A percentile compares a stretch with the other conserved stretches of the same genome.
phyloP scores from a whole-genome alignment of 2,888 invertebrate genomes.

The Trichogramma dendrolimi region DNA sequence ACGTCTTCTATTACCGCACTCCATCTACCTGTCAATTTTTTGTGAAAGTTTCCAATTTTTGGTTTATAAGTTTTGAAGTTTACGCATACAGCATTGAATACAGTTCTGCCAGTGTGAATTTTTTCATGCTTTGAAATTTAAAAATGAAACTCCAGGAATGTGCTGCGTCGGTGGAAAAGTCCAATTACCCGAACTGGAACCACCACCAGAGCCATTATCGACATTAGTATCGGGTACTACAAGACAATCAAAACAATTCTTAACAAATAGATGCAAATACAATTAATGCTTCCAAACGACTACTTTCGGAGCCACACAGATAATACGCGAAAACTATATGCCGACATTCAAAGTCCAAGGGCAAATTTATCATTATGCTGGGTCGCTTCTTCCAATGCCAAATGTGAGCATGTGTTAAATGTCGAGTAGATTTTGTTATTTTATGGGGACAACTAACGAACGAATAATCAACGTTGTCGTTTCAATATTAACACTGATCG shows the following conservation, averaged over 20 bases:
- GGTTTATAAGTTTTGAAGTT: no score
- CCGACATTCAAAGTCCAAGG: conserved; percentile 11
- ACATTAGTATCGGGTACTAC: no score
- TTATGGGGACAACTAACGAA: background rate
- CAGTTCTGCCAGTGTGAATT: no score
- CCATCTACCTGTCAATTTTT: no score
- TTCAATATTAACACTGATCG: conserved; percentile 10
- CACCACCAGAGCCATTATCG: no score
- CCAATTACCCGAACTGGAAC: no score
- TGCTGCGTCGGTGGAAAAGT: no score
- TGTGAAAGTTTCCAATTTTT: no score
- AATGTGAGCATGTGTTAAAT: background rate
- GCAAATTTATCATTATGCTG: conserved; percentile 11
- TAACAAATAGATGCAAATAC: conserved; percentile 4
- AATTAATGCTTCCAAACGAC: conserved; percentile 13
- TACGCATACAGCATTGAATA: no score
- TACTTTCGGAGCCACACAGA: conserved; percentile 1
- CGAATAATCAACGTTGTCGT: conserved; percentile 22
- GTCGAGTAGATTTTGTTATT: conserved; percentile 9
- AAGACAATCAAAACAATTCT: background rate
- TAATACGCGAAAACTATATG: background rate
- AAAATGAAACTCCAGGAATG: no score
- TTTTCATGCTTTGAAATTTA: no score
- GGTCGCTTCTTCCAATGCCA: conserved; percentile 3
- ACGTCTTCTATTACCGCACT: no score